Percentiles rank a stretch among this genome's conserved stretches.
phyloP scores from a whole-genome alignment of 2,113 vertebrate genomes.

The Parus major region DNA sequence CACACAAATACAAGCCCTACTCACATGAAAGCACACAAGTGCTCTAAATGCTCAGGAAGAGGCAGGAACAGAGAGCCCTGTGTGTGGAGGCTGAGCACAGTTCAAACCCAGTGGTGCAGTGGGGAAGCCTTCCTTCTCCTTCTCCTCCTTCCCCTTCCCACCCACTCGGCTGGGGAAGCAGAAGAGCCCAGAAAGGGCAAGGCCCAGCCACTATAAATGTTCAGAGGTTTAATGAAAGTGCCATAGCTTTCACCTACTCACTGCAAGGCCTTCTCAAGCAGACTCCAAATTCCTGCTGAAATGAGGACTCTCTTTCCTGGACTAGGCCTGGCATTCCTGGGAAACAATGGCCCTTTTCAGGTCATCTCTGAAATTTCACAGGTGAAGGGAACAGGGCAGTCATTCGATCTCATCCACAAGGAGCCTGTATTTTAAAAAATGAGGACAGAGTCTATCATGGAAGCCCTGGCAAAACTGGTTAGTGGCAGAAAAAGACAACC shows the following conservation, averaged over 20 bases:
- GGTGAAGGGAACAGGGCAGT: constrained; percentile 90
- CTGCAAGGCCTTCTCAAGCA: constrained; percentile 85
- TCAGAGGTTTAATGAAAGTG: constrained; percentile 69
- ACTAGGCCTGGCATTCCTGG: constrained; percentile 88
- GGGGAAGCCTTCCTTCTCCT: constrained; percentile 5
- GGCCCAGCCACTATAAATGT: constrained; percentile 33
- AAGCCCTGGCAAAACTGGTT: constrained; percentile 56
- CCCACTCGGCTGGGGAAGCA: background rate
- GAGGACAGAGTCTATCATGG: constrained; percentile 63
- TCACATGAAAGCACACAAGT: constrained; percentile 45
- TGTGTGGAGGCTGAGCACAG: constrained; percentile 47
- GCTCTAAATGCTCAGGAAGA: constrained; percentile 33
- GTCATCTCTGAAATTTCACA: constrained; percentile 91
- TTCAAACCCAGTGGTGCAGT: background rate
- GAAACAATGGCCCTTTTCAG: constrained; percentile 96
- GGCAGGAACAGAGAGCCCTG: constrained; percentile 61
- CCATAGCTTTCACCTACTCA: constrained; percentile 72
- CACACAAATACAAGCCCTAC: background rate
- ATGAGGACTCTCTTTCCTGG: constrained; percentile 91
- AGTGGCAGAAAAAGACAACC: constrained; percentile 57
- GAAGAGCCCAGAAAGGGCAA: constrained; percentile 10
- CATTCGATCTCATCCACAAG: constrained; percentile 79
- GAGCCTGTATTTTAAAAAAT: constrained; percentile 72
- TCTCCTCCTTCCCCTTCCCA: background rate
- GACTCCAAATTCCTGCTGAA: constrained; percentile 95